These are phyloP conservation scores for Tinea semifulvella DNA, from an alignment of 2,888 invertebrate genomes.

Conservation along the genomic window DNA sequence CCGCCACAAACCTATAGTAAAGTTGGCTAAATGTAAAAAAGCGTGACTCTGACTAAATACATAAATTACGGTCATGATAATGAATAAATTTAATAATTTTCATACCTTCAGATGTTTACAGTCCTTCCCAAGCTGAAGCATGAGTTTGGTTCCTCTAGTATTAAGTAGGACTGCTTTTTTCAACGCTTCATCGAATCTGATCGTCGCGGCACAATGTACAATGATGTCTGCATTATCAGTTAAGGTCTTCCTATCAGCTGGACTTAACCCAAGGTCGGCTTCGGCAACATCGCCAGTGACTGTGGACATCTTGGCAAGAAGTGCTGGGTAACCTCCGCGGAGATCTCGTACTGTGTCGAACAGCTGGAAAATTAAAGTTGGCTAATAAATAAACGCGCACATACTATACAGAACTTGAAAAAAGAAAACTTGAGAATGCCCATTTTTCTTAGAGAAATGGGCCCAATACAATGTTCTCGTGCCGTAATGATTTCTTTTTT, in stretches of 20 bases:
- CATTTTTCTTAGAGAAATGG: no score
- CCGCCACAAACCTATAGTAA: no score
- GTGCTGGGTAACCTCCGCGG: slow-evolving; percentile 52
- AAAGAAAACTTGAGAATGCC: no score
- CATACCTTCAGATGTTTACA: slow-evolving; percentile 80
- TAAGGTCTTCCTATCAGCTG: slow-evolving; percentile 66
- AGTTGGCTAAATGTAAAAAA: no score
- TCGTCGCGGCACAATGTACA: slow-evolving; percentile 74
- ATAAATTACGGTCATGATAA: no score
- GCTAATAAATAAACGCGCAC: no score
- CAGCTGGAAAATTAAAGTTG: slow-evolving; percentile 67
- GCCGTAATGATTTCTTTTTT: no score
- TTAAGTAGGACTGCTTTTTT: slow-evolving; percentile 92
- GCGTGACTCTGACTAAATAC: no score
- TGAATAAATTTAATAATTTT: no score
- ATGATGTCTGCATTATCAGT: slow-evolving; percentile 75
- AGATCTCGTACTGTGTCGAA: slow-evolving; percentile 71
- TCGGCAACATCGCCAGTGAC: slow-evolving; percentile 73
- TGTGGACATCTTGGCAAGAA: slow-evolving; percentile 69
- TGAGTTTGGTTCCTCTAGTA: slow-evolving; percentile 87
- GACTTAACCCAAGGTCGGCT: slow-evolving; percentile 69
- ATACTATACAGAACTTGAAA: no score
- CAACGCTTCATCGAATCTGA: slow-evolving; percentile 88
- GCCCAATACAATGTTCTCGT: no score
- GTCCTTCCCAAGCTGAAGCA: slow-evolving; percentile 83